Conservation (phyloP, 2,113 vertebrate species). For the Gracilinanus agilis region DNA sequence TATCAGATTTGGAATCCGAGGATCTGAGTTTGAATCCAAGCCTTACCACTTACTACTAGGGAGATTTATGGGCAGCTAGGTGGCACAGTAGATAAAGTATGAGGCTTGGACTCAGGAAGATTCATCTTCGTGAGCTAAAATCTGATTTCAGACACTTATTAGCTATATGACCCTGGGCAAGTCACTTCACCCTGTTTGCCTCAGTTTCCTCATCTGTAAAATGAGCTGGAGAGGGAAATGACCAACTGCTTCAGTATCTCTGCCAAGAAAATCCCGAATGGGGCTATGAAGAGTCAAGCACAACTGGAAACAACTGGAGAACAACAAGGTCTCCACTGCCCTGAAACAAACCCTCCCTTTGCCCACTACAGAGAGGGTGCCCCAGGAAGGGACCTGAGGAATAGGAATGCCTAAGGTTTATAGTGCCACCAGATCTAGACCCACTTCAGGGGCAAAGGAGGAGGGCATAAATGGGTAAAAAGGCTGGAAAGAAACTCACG, state of each 20-base stretch:
- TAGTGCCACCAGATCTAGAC: fast-evolving
- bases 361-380: not conserved
- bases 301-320: not conserved
- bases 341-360: not conserved
- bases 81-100: not conserved
- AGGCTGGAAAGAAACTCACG: conserved; percentile 83
- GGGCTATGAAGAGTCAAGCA: not conserved
- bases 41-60: too few relatives aligned
- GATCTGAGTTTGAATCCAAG: too few relatives aligned
- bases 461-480: not conserved
- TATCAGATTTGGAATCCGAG: too few relatives aligned
- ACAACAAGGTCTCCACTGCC: not conserved
- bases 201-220: not conserved
- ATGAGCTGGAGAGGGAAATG: not conserved
- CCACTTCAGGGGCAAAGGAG: not conserved
- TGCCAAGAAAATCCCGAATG: not conserved
- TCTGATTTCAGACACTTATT: not conserved
- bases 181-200: not conserved
- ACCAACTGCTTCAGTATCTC: not conserved
- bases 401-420: not conserved
- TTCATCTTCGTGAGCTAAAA: not conserved
- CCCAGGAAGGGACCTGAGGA: not conserved
- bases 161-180: not conserved
- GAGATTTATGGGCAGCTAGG: too few relatives aligned
- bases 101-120: not conserved